Evolutionary conservation across 2,797 vertebrate species (phyloP).

Genomic region (Hirundo rustica): DNA sequence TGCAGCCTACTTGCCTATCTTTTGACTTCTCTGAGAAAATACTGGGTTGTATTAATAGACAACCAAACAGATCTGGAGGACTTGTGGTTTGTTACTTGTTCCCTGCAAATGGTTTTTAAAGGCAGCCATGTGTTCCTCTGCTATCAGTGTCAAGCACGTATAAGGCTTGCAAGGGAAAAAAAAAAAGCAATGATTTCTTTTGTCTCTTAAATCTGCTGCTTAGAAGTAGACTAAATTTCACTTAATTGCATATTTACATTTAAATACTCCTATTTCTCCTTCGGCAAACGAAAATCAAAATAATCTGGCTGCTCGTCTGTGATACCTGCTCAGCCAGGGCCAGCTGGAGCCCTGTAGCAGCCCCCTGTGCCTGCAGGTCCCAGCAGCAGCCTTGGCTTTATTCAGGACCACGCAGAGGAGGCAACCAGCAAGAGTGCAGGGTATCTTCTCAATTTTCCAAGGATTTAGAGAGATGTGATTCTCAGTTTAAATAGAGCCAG

Average conservation of each 20-base stretch:
- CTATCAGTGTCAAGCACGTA: neutral
- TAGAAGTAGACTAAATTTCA: slow-evolving; percentile 8
- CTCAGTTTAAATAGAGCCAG: neutral
- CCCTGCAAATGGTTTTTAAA: slow-evolving; percentile 23
- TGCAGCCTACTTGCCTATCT: slow-evolving; percentile 21
- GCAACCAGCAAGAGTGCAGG: neutral
- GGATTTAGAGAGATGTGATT: neutral
- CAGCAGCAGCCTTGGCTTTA: neutral
- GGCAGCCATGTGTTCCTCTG: neutral
- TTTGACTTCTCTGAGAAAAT: slow-evolving; percentile 26
- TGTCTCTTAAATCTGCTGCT: slow-evolving; percentile 29
- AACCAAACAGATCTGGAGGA: neutral
- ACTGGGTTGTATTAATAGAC: neutral
- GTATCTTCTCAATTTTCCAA: neutral
- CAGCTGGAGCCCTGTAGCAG: neutral
- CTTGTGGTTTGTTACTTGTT: neutral
- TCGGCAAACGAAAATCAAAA: neutral
- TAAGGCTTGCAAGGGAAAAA: neutral
- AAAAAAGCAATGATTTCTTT: slow-evolving; percentile 16
- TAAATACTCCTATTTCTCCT: slow-evolving; percentile 15
- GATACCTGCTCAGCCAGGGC: slow-evolving; percentile 8
- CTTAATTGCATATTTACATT: slow-evolving; percentile 43
- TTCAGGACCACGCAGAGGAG: neutral
- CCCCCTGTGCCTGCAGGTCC: neutral
- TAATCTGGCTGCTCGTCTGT: slow-evolving; percentile 7